Evolutionary conservation across 2,888 invertebrate genomes (phyloP).

Genomic region (Dryomyza anilis): DNA sequence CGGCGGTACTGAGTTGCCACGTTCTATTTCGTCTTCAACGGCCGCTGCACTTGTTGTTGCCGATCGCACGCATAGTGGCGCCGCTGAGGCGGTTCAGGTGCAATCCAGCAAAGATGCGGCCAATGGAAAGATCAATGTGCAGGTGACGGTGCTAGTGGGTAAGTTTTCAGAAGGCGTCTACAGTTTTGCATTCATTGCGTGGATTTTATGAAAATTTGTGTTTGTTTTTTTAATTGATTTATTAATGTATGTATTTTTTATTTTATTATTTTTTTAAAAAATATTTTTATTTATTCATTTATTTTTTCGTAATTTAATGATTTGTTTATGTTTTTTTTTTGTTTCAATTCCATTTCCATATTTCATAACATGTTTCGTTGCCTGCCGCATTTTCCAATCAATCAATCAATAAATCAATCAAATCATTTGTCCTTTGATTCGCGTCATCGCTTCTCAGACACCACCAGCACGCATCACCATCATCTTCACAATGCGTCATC

Average conservation of each 20-base stretch:
- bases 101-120: slow-evolving; percentile 64
- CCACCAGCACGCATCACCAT: slow-evolving; percentile 44
- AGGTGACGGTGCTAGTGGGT: slow-evolving; percentile 82
- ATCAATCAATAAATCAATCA: no score
- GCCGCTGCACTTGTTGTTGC: slow-evolving; percentile 64
- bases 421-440: slow-evolving; percentile 10
- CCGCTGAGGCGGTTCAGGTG: slow-evolving; percentile 54
- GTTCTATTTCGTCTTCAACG: slow-evolving; percentile 54
- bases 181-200: background rate
- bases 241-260: background rate
- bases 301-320: slow-evolving; percentile 14
- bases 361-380: no score
- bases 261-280: slow-evolving; percentile 1
- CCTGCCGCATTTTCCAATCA: no score
- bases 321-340: slow-evolving; percentile 24
- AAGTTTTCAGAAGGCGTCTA: slow-evolving; percentile 45
- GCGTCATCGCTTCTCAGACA: slow-evolving; percentile 41
- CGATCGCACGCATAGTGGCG: slow-evolving; percentile 46
- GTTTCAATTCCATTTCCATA: background rate
- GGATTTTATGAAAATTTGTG: background rate
- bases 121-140: slow-evolving; percentile 87
- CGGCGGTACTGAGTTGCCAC: slow-evolving; percentile 45
- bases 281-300: slow-evolving; percentile 6
- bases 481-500: slow-evolving; percentile 31
- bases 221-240: no score